Percentiles rank a stretch among this genome's conserved stretches.
Conservation (phyloP, 2,113 vertebrate genomes). For the Clinocottus analis region DNA sequence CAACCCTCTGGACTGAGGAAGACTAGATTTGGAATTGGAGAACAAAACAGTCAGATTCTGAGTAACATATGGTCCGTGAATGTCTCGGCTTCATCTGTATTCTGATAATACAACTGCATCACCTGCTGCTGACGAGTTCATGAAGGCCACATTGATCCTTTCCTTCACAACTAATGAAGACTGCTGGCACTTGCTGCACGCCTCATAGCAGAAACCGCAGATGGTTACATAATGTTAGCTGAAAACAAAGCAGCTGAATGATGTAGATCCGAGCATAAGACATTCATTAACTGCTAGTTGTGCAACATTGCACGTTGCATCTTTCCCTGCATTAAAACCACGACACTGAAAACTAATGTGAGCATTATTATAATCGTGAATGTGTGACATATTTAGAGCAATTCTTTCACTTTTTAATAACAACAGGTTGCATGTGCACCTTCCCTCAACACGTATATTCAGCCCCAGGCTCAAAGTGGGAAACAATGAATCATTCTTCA, state of each 20-base stretch:
- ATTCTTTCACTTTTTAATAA: slow-evolving; percentile 20
- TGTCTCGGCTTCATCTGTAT: slow-evolving; percentile 29
- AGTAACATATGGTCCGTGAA: slow-evolving; percentile 4
- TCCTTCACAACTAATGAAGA: slow-evolving; percentile 49
- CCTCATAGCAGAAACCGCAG: background rate
- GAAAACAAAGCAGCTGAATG: slow-evolving; percentile 34
- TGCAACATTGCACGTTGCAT: background rate
- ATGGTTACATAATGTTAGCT: slow-evolving; percentile 1
- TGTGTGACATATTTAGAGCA: slow-evolving; percentile 1
- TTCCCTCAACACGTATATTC: slow-evolving; percentile 6
- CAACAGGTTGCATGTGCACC: slow-evolving; percentile 13
- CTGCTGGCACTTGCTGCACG: slow-evolving; percentile 20
- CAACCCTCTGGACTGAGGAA: background rate
- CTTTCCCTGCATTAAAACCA: background rate
- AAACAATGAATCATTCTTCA: slow-evolving; percentile 36
- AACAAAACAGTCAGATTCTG: slow-evolving; percentile 1
- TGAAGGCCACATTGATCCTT: slow-evolving; percentile 50
- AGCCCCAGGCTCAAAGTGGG: background rate
- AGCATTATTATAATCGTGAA: background rate
- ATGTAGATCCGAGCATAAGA: background rate
- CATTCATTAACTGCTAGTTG: slow-evolving; percentile 1
- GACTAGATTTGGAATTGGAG: background rate
- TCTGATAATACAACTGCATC: slow-evolving; percentile 38
- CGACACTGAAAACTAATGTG: slow-evolving; percentile 5
- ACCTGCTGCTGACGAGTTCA: slow-evolving; percentile 39